Percentiles rank a stretch among this genome's conserved stretches.
phyloP scores from a whole-genome alignment of 2,797 vertebrate species.

The Anableps anableps region DNA sequence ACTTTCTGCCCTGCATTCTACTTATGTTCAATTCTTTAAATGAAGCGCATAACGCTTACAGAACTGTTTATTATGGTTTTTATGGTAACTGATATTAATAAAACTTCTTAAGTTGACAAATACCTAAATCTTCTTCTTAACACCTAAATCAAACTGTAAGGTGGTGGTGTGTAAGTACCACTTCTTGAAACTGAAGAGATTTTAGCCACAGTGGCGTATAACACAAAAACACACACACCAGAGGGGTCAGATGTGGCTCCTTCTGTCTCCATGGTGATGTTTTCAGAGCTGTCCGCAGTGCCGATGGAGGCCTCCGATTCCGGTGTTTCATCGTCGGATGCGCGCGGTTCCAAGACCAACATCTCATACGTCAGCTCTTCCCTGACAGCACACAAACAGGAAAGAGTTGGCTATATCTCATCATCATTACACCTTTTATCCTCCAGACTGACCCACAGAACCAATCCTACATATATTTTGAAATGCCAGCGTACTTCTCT shows the following conservation, averaged over 20 bases:
- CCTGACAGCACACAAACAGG: conserved; percentile 65
- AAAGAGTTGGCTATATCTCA: not conserved
- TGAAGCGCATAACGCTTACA: no score
- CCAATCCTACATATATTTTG: not conserved
- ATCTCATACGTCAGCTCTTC: conserved; percentile 97
- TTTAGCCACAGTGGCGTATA: not conserved
- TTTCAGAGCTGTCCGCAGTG: conserved; percentile 94
- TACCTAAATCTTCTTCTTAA: no score
- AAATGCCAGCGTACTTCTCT: conserved; percentile 84
- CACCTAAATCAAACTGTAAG: no score
- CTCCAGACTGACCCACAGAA: no score
- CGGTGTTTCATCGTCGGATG: conserved; percentile 93
- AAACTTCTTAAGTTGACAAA: no score
- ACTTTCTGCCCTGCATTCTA: no score
- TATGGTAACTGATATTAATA: no score
- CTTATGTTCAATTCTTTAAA: no score
- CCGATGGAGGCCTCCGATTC: conserved; percentile 96
- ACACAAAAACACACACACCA: conserved; percentile 72
- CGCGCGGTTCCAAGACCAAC: conserved; percentile 91
- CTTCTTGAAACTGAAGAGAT: no score
- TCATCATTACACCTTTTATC: no score
- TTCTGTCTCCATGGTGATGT: conserved; percentile 90
- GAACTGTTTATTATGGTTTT: no score
- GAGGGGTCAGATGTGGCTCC: conserved; percentile 83
- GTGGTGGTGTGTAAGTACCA: no score